phyloP scores from a whole-genome alignment of 2,113 vertebrate genomes.

The Paedocypris sp. region DNA sequence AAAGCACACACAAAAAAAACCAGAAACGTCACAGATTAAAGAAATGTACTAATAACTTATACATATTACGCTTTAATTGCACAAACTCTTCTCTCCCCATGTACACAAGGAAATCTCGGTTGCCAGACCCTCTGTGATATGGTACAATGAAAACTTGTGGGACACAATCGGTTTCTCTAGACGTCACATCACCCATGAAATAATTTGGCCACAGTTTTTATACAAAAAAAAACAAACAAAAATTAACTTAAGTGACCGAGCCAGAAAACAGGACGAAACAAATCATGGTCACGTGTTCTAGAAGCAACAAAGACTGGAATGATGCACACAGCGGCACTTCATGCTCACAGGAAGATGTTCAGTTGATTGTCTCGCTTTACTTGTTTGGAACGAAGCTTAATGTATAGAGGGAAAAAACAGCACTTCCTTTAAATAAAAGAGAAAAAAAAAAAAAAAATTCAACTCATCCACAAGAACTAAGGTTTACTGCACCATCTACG shows the following conservation, averaged over 20 bases:
- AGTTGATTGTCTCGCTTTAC: slow-evolving; percentile 12
- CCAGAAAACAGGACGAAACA: slow-evolving; percentile 43
- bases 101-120: slow-evolving; percentile 45
- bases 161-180: slow-evolving; percentile 31
- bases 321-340: slow-evolving; percentile 57
- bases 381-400: not conserved
- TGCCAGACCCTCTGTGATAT: slow-evolving; percentile 43
- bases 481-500: slow-evolving; percentile 48
- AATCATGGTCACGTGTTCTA: slow-evolving; percentile 41
- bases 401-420: not conserved
- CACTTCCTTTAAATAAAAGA: slow-evolving; percentile 30
- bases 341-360: slow-evolving; percentile 46
- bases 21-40: slow-evolving; percentile 50
- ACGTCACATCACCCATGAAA: slow-evolving; percentile 14
- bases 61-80: slow-evolving; percentile 61
- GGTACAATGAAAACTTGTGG: slow-evolving; percentile 45
- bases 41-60: slow-evolving; percentile 51
- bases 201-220: not conserved
- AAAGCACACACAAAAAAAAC: slow-evolving; percentile 54
- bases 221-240: too few species aligned
- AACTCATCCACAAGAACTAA: slow-evolving; percentile 15
- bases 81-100: slow-evolving; percentile 42
- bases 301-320: slow-evolving; percentile 56
- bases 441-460: not conserved
- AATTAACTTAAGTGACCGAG: slow-evolving; percentile 54